Evolutionary conservation across 2,888 invertebrate genomes (phyloP), one percentile per base, ranked within the genome.

Genomic region (Parasteatoda lunata): DNA sequence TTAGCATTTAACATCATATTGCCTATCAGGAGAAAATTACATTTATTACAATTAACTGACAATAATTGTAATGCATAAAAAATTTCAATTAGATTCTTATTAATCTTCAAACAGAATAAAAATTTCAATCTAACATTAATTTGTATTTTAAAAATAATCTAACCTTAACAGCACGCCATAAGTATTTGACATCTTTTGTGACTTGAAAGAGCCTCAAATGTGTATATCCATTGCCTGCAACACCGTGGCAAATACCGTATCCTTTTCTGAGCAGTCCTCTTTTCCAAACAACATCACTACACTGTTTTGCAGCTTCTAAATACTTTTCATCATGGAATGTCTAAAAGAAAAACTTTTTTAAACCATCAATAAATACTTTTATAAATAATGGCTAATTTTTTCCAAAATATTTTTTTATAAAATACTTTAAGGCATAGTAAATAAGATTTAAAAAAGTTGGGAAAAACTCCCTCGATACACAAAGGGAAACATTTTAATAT

Each of bases 211-310:
- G 92, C 89, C 94, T 94, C 78, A 97, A 92, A 91, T 97, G 96
- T 8, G 95, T 93, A 91, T 97, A 97, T 1, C 95, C 96, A 92
- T 97, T 97, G 84, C 97, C 97, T 89, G 96, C 93, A 4, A 96
- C 95, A 2, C 97, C 97, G 91, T 97, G 97, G 91, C 97, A 97
- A 45, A 97, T 92, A 87, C 97, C 96, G 91, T 96, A 97, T 7
- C 97, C 97, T 92, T 97, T 97, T 89, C 93, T 94, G 66, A 96
- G 92, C 47, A 97, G 91, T 5, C 97, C 97, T 89, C 96, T 93
- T 80, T 94, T 90, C 97, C 97, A 97, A 86, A 96, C 94, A 11
- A 96, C 94, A 77, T 97, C 95, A 4, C 95, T 96, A 90, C 95
- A 95, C 89, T 94, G 93, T 73, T 94, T 88, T 13, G 96, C 96